Evolutionary conservation across 2,113 vertebrate genomes (phyloP).

Genomic region (Nicator chloris): DNA sequence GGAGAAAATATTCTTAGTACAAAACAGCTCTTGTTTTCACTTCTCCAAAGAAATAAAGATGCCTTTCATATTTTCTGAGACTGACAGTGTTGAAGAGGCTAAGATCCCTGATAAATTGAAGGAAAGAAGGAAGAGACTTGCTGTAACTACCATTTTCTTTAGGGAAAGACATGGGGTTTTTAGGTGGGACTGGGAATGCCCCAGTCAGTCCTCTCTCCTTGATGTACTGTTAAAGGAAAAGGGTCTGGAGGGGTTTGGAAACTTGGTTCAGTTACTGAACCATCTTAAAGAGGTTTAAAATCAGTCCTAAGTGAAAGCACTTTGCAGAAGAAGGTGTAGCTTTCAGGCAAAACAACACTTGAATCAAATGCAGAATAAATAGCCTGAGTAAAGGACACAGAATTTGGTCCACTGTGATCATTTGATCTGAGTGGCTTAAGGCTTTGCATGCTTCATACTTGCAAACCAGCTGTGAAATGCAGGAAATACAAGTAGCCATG

Average conservation of each 20-base stretch:
- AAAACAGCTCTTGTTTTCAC: not conserved
- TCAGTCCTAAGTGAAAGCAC: not conserved
- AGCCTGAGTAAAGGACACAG: not conserved
- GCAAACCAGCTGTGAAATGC: constrained; percentile 47
- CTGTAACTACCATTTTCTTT: not conserved
- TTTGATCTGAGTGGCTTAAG: constrained; percentile 37
- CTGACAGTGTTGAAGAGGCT: not conserved
- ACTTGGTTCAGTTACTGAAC: not conserved
- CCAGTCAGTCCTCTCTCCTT: not conserved
- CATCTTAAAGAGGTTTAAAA: not conserved
- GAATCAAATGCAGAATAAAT: constrained; percentile 34
- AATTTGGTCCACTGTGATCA: constrained; percentile 10
- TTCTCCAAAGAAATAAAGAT: not conserved
- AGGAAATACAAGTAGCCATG: constrained; percentile 47
- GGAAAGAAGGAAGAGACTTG: not conserved
- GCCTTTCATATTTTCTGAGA: not conserved
- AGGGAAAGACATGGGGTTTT: not conserved
- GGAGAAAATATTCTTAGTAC: not conserved
- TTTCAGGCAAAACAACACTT: constrained; percentile 13
- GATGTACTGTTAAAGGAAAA: not conserved
- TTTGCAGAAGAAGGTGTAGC: constrained; percentile 14
- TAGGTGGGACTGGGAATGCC: not conserved
- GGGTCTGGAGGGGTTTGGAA: not conserved
- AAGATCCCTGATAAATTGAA: not conserved
- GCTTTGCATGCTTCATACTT: not conserved